Base-by-base conservation (phyloP, 2,113 vertebrate species). In the Mormoops blainvillei region DNA sequence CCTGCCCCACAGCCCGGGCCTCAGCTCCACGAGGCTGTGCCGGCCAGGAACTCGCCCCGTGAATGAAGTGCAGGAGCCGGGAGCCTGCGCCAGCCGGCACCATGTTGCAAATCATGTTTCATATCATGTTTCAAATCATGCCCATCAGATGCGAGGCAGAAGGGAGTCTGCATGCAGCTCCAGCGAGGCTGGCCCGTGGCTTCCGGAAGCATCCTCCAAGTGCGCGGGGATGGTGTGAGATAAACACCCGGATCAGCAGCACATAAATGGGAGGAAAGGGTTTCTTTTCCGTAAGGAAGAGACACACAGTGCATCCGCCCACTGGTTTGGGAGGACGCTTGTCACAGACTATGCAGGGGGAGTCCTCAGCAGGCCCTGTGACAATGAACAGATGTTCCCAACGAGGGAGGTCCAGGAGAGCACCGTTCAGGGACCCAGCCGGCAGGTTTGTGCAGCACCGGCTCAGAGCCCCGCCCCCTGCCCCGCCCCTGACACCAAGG, bases 381-480 rank as follows among this genome's bases (percentile, higher is more conserved):
- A n/a, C n/a, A n/a, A n/a, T 7, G 1, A 7, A 5, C 28, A 38
- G 18, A 45, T 1, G 10, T 20, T 2, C 2, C 7, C 67, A 43
- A 0, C 7, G 0, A 3, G 56, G 3, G 50, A 82, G 16, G 28
- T 16, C 5, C 33, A 45, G 3, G 14, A 0, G 19, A 0, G 0
- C 9, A 4, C 13, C 1, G 36, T 6, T 1, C 41, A 2, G 4
- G 19, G 13, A 8, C 8, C 7, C 50, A 5, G 56, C 48, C 31
- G n/a, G 4, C 16, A 18, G 36, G 13, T n/a, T 6, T 0, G 0
- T n/a, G 36, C 65, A 1, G 7, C 11, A 3, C 56, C 0, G 2
- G 11, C 13, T 14, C 18, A 2, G 33, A 9, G 1, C 5, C 43
- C 9, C 12, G n/a, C n/a, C n/a, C n/a, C n/a, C 0, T 16, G n/a